phyloP scores from a whole-genome alignment of 1,140 invertebrate genomes.

The Psilanteris sp. region DNA sequence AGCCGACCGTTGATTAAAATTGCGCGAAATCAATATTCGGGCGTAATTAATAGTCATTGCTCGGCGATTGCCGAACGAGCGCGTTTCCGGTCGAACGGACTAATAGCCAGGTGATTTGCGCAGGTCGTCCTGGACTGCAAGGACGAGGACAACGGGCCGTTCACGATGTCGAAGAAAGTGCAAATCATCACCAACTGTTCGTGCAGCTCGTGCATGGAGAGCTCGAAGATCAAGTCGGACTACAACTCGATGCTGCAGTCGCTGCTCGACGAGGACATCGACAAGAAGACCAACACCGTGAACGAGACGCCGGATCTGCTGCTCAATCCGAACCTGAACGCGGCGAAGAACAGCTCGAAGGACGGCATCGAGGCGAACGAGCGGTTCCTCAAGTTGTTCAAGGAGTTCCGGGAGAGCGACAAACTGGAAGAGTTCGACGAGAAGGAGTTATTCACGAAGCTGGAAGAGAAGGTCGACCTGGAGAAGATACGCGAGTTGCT shows the following conservation, averaged over 20 bases:
- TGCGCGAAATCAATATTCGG: no score
- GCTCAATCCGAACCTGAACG: conserved; percentile 74
- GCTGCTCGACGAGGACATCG: conserved; percentile 69
- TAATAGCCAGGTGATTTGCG: no score
- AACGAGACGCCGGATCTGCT: conserved; percentile 76
- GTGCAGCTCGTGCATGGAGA: conserved; percentile 82
- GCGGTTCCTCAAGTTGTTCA: conserved; percentile 72
- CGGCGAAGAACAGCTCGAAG: conserved; percentile 69
- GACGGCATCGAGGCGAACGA: conserved; percentile 72
- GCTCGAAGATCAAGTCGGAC: conserved; percentile 75
- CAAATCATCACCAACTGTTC: conserved; percentile 84
- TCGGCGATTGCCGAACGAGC: no score
- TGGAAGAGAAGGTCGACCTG: conserved; percentile 70
- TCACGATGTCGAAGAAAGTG: conserved; percentile 82
- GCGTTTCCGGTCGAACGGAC: no score
- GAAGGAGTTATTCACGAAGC: conserved; percentile 71
- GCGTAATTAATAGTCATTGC: no score
- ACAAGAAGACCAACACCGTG: conserved; percentile 71
- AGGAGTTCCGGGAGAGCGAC: conserved; percentile 71
- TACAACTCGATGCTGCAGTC: conserved; percentile 74
- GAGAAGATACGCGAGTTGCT: conserved; percentile 72
- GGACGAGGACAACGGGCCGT: conserved; percentile 80
- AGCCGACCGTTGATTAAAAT: background rate
- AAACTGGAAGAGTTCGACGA: conserved; percentile 71
- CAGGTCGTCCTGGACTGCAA: conserved; percentile 82